Percentiles rank a stretch among this genome's conserved stretches.
These are phyloP conservation scores for Aplocera efformata DNA, from an alignment of 2,888 invertebrate genomes.

Conservation along the genomic window DNA sequence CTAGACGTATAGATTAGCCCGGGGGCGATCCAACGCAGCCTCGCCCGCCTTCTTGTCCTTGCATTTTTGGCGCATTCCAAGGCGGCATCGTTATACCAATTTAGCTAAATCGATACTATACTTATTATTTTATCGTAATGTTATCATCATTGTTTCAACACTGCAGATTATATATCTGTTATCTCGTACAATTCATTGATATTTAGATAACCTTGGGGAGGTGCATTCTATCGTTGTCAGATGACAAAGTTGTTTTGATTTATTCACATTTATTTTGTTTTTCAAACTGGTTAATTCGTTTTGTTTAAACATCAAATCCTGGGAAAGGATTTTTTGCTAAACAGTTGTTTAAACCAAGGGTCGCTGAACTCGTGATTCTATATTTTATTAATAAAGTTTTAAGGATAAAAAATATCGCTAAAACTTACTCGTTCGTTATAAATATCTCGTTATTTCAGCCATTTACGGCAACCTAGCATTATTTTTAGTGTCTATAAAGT, in stretches of 20 bases:
- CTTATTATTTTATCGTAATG: conserved; percentile 19
- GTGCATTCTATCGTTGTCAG: conserved; percentile 20
- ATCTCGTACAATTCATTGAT: conserved; percentile 44
- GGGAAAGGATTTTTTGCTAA: too few species aligned
- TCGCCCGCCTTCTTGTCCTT: neutral
- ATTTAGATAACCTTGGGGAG: conserved; percentile 48
- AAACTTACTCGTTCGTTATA: too few species aligned
- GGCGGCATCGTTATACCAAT: neutral
- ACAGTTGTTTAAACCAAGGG: too few species aligned
- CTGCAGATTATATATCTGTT: conserved; percentile 37
- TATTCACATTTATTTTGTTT: neutral
- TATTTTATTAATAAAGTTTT: too few species aligned
- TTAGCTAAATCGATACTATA: conserved; percentile 6
- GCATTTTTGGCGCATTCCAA: conserved; percentile 1
- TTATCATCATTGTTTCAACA: conserved; percentile 30
- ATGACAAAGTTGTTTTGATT: conserved; percentile 10
- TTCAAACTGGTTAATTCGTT: too few species aligned
- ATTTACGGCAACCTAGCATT: conserved; percentile 16
- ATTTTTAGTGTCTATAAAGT: conserved; percentile 22
- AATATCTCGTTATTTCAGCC: too few species aligned
- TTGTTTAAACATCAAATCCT: too few species aligned
- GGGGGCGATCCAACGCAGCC: too few species aligned
- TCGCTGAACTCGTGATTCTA: too few species aligned
- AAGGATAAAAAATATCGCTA: too few species aligned
- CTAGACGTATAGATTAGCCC: too few species aligned